Percentiles rank a stretch among this genome's conserved stretches.
Conservation (phyloP, 2,797 vertebrate genomes). For the Neomorphus geoffroyi region DNA sequence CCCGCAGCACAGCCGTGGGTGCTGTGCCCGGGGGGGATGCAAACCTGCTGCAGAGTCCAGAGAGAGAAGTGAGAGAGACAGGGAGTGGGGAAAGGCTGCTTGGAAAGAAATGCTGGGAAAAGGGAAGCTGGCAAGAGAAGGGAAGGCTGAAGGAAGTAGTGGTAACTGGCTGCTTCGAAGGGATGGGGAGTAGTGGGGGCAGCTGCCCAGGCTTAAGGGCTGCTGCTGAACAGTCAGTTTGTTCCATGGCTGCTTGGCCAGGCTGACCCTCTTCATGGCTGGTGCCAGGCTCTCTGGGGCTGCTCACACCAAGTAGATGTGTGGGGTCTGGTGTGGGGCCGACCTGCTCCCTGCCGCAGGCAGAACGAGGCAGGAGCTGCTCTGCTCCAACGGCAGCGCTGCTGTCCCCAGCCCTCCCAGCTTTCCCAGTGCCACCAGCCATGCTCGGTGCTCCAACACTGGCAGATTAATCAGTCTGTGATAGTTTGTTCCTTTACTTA, state of each 20-base stretch:
- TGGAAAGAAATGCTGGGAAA: not conserved
- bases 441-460: rapidly evolving
- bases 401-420: rapidly evolving
- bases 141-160: not conserved
- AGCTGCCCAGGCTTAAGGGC: not conserved
- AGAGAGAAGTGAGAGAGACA: rapidly evolving
- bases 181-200: not conserved
- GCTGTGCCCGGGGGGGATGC: not conserved
- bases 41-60: rapidly evolving
- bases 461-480: not conserved
- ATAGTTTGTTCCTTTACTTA: not conserved
- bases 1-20: not conserved
- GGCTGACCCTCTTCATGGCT: not conserved
- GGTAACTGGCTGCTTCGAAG: not conserved
- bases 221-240: not conserved
- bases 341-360: not conserved
- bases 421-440: not conserved
- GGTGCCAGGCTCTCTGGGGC: rapidly evolving
- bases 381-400: rapidly evolving
- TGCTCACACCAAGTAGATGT: not conserved
- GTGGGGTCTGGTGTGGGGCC: not conserved
- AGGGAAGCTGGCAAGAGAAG: not conserved
- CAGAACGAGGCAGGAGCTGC: not conserved
- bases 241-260: rapidly evolving
- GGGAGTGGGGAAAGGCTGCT: not conserved